These are phyloP conservation scores for Xiphophorus birchmanni DNA, from an alignment of 2,797 vertebrate genomes.

Conservation along the genomic window DNA sequence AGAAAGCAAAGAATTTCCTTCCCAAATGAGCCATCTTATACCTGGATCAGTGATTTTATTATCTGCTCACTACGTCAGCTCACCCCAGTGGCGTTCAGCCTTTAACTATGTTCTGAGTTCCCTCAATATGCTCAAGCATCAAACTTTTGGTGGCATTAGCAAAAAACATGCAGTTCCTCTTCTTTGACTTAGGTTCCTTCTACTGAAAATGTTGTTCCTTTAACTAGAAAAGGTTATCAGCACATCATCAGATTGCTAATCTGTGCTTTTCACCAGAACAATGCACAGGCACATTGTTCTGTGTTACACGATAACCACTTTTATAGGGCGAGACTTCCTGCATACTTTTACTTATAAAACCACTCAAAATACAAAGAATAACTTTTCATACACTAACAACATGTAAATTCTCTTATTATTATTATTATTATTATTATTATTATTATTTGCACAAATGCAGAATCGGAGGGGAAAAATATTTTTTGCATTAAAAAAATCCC, in stretches of 20 bases:
- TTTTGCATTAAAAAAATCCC: neutral
- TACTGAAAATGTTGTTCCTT: neutral
- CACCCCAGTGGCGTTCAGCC: constrained; percentile 32
- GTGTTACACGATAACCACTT: neutral
- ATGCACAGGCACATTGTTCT: neutral
- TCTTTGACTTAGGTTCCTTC: constrained; percentile 75
- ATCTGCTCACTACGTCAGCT: constrained; percentile 39
- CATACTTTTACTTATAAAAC: neutral
- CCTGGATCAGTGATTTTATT: constrained; percentile 7
- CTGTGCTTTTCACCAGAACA: neutral
- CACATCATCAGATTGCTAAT: neutral
- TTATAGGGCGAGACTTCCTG: neutral
- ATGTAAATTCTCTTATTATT: neutral
- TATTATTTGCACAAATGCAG: neutral
- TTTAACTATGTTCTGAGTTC: constrained; percentile 59
- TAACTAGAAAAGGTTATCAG: neutral
- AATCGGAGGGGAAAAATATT: too few relatives aligned
- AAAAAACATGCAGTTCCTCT: constrained; percentile 63
- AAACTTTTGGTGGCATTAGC: constrained; percentile 59
- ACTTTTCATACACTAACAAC: neutral
- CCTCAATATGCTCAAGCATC: constrained; percentile 56
- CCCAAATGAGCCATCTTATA: constrained; percentile 43
- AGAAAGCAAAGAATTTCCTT: constrained; percentile 4
- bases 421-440: too few relatives aligned
- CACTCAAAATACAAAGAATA: neutral